Conservation (phyloP, 2,888 invertebrate species). For the Eupithecia subfuscata region DNA sequence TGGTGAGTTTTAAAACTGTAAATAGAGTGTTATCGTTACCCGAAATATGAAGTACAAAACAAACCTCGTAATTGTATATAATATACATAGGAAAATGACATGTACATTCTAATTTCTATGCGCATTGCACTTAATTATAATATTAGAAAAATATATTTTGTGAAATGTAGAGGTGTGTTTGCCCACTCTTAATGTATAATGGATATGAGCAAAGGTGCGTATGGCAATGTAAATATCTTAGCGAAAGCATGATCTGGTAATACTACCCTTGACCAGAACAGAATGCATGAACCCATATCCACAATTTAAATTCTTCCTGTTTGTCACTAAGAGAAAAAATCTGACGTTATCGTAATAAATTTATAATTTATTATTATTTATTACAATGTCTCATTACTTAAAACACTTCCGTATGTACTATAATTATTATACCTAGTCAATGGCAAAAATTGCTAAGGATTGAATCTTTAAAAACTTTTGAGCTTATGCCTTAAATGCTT, state of each 20-base stretch:
- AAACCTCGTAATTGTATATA: constrained; percentile 46
- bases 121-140: constrained; percentile 43
- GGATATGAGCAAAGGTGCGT: constrained; percentile 20
- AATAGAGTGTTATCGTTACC: constrained; percentile 44
- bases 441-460: background rate
- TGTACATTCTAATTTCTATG: constrained; percentile 45
- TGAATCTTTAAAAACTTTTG: background rate
- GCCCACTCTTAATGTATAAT: constrained; percentile 22
- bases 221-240: constrained; percentile 27
- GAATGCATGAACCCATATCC: constrained; percentile 32
- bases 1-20: constrained; percentile 40
- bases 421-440: background rate
- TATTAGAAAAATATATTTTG: constrained; percentile 41
- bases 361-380: too few species aligned
- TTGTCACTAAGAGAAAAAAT: background rate
- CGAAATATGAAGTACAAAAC: constrained; percentile 56
- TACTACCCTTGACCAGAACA: constrained; percentile 21
- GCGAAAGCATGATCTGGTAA: constrained; percentile 20
- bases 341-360: background rate
- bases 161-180: constrained; percentile 34
- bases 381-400: background rate
- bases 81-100: constrained; percentile 42
- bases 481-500: background rate
- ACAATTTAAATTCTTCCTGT: constrained; percentile 16
- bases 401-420: background rate